These are phyloP conservation scores for Panopea generosa DNA, from an alignment of 2,888 invertebrate genomes.

Conservation along the genomic window DNA sequence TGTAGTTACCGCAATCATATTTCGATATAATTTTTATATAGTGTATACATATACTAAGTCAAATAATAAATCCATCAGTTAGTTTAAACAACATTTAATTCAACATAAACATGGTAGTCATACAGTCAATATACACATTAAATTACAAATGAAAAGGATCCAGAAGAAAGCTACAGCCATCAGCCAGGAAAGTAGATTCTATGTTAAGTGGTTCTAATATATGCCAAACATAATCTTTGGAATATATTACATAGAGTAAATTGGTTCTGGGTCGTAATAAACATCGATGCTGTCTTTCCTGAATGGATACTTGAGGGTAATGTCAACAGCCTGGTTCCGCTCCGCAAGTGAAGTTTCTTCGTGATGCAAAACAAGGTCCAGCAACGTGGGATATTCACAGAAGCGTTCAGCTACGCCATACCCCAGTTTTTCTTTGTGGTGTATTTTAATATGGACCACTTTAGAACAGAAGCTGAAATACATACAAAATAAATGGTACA, in stretches of 20 bases:
- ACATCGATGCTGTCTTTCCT: conserved; percentile 20
- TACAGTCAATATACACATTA: too few relatives aligned
- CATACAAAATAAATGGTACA: not conserved
- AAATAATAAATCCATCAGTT: too few relatives aligned
- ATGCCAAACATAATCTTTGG: too few relatives aligned
- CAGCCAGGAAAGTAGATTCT: too few relatives aligned
- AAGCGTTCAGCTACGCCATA: conserved; percentile 41
- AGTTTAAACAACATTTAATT: too few relatives aligned
- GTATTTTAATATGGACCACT: conserved; percentile 50
- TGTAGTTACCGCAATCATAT: too few relatives aligned
- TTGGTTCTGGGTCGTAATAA: conserved; percentile 53
- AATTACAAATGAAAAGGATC: too few relatives aligned
- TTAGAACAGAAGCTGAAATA: conserved; percentile 34
- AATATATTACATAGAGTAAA: conserved; percentile 21
- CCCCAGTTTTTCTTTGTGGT: conserved; percentile 24
- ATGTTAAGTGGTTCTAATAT: too few relatives aligned
- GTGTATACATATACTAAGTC: too few relatives aligned
- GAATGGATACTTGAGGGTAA: conserved; percentile 42
- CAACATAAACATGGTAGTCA: too few relatives aligned
- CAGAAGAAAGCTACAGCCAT: too few relatives aligned
- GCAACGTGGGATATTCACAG: conserved; percentile 37
- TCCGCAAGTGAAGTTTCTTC: conserved; percentile 44
- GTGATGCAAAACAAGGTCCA: conserved; percentile 53
- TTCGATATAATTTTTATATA: too few relatives aligned
- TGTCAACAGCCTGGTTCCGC: conserved; percentile 38